Base-by-base conservation (phyloP, 37 sponge, comb jelly and placozoan species). In the Aplysina aerophoba region DNA sequence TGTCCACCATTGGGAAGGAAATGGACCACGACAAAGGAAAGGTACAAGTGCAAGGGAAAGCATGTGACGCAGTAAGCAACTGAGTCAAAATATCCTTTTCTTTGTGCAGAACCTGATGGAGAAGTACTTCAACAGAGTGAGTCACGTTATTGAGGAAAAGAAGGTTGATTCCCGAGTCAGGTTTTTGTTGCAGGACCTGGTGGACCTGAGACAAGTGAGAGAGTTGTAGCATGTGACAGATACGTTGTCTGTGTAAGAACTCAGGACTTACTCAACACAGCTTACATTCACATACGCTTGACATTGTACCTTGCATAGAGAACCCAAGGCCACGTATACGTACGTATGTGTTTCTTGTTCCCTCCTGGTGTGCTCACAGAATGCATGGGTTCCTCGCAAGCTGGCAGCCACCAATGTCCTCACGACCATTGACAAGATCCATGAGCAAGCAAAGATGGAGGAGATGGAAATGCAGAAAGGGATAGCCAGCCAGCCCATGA, bases 1-100 rank as follows among this genome's bases (percentile, higher is more conserved):
- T 95, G 62, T 67, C 89, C 55, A 95, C 93, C 66, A 89, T 90
- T 35, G 96, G 96, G n/a, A 90, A 93, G 64, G 91, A 90, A 12
- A 59, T 95, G 84, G 96, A 95, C 79, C 73, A 87, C 19, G 82
- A 57, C 12, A 78, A 92, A 55, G 90, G 87, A n/a, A 89, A 87
- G 88, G 91, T 94, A 72, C 22, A 44, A 44, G 8, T 8, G 8
- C 3, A 44, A 8, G 8, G 8, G 80, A 22, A 13, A 64, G 44
- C 4, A 38, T 24, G 66, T 82, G 44, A 39, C 16, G 11, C 14
- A 27, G 5, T 15, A 3, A n/a, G 24, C 12, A 38, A 58, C 16
- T 35, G 37, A 3, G 73, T 13, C 59, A 15, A 35, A 21, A 24
- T 24, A 14, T 67, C n/a, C n/a, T 73, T 31, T 60, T 0, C 35